These are phyloP conservation scores for Nymphalis c-album DNA, from an alignment of 2,888 invertebrate species.

Conservation along the genomic window DNA sequence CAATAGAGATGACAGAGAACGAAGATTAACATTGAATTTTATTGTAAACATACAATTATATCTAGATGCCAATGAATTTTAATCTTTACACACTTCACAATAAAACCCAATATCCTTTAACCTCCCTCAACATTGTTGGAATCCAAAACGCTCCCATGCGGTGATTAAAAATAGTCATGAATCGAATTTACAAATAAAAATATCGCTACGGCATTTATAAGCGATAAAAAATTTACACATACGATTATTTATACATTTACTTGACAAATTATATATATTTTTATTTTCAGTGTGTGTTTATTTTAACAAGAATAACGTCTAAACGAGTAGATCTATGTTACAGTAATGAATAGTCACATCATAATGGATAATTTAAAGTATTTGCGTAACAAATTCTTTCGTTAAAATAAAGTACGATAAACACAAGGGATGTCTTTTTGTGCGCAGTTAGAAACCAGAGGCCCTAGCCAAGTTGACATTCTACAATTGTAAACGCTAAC, in stretches of 20 bases:
- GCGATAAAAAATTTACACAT: slow-evolving; percentile 3
- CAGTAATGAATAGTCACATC: not conserved
- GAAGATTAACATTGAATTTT: not conserved
- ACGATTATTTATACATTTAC: not conserved
- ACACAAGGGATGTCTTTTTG: not conserved
- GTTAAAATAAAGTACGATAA: not conserved
- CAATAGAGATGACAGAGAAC: not conserved
- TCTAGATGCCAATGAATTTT: not conserved
- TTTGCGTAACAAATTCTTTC: not conserved
- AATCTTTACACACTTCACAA: not conserved
- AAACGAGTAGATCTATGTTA: not conserved
- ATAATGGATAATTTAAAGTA: not conserved
- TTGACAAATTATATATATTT: not conserved
- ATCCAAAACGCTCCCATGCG: slow-evolving; percentile 2
- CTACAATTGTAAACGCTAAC: too few relatives aligned
- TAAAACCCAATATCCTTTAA: not conserved
- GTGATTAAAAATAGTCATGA: slow-evolving; percentile 9
- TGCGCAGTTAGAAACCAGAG: not conserved
- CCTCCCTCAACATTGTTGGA: not conserved
- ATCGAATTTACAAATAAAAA: not conserved
- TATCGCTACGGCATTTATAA: slow-evolving; percentile 3
- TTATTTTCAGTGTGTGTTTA: not conserved
- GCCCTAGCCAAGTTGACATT: too few relatives aligned
- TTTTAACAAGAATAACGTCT: not conserved
- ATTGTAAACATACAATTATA: not conserved